Conservation (phyloP, 2,888 invertebrate genomes). For the Dasypogon diadema region DNA sequence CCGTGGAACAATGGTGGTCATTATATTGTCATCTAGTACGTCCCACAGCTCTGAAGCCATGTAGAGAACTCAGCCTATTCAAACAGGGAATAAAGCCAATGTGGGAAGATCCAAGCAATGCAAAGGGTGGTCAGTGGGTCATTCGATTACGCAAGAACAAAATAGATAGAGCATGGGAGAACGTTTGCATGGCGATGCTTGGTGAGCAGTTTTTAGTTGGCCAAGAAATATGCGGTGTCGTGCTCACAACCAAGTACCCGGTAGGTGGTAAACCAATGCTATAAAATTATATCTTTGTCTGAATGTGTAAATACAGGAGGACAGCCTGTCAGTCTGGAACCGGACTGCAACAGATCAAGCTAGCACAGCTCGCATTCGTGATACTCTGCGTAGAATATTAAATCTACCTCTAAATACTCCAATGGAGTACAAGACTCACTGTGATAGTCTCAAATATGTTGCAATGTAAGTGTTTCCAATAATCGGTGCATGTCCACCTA, state of each 20-base stretch:
- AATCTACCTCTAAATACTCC: constrained; percentile 93
- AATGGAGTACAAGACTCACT: constrained; percentile 93
- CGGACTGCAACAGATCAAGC: constrained; percentile 91
- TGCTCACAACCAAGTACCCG: constrained; percentile 92
- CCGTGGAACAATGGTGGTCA: constrained; percentile 98
- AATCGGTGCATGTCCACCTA: constrained; percentile 7
- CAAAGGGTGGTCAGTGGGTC: constrained; percentile 98
- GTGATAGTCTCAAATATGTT: constrained; percentile 82
- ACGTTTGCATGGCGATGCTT: constrained; percentile 96
- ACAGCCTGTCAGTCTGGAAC: constrained; percentile 97
- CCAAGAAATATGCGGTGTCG: constrained; percentile 97
- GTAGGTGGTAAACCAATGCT: constrained; percentile 63
- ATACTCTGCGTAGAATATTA: constrained; percentile 93
- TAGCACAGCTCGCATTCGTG: constrained; percentile 91
- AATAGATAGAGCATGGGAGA: constrained; percentile 98
- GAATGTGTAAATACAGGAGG: constrained; percentile 75
- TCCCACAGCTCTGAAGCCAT: constrained; percentile 89
- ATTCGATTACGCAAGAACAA: constrained; percentile 93
- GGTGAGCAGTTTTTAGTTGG: constrained; percentile 99
- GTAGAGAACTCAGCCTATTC: constrained; percentile 95
- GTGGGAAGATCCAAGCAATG: constrained; percentile 99
- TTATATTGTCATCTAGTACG: constrained; percentile 92
- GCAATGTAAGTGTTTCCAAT: constrained; percentile 65
- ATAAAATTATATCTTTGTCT: background rate
- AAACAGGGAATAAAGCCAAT: constrained; percentile 98